Conservation (phyloP, 1,140 invertebrate genomes). For the Drosophila repleta region DNA sequence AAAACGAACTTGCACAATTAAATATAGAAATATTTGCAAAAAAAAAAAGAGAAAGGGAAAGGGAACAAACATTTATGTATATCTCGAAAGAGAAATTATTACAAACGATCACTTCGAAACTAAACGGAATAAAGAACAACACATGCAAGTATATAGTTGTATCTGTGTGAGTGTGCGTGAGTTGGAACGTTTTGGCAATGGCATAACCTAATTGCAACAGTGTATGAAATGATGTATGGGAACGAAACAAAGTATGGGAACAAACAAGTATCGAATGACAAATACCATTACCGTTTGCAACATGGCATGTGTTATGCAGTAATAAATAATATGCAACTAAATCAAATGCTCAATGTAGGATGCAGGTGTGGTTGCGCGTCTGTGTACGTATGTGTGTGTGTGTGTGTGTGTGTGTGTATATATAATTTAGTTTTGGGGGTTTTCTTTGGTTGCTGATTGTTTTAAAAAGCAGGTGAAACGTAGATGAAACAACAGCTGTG, state of each 20-base stretch:
- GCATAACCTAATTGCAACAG: constrained; percentile 7
- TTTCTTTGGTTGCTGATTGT: constrained; percentile 28
- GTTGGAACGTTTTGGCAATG: constrained; percentile 12
- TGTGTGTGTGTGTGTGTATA: neutral
- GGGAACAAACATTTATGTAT: neutral
- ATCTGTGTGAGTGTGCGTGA: neutral
- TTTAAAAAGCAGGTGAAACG: constrained; percentile 66
- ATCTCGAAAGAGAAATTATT: constrained; percentile 26
- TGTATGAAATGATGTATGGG: neutral
- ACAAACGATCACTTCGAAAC: constrained; percentile 66
- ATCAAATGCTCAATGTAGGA: constrained; percentile 23
- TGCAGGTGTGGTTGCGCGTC: no score
- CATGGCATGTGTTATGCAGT: constrained; percentile 16
- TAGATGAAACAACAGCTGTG: constrained; percentile 59
- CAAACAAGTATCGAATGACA: constrained; percentile 18
- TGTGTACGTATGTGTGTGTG: constrained; percentile 3
- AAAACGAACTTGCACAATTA: constrained; percentile 39
- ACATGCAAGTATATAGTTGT: constrained; percentile 35
- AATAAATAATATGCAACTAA: constrained; percentile 27
- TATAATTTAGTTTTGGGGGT: constrained; percentile 4
- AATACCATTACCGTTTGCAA: constrained; percentile 19
- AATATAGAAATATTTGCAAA: constrained; percentile 2
- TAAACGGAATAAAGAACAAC: constrained; percentile 18
- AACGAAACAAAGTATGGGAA: constrained; percentile 21
- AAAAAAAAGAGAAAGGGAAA: neutral